Percentiles rank a stretch among this genome's conserved stretches.
phyloP scores from a whole-genome alignment of 2,797 vertebrate genomes.

The Poeciliopsis presidionis region DNA sequence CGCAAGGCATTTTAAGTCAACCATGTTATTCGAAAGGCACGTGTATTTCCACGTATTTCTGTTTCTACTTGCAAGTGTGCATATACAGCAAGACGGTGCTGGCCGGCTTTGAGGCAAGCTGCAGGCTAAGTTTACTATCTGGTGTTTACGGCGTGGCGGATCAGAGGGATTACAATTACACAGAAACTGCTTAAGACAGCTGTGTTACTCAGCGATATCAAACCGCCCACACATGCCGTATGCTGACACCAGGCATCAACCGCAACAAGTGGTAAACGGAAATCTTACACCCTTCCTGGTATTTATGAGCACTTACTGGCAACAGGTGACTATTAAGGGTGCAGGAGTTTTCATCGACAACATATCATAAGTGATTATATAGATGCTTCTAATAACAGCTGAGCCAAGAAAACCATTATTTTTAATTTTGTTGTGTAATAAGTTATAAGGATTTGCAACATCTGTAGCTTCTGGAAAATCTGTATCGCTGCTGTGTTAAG shows the following conservation, averaged over 20 bases:
- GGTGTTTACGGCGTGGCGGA: conserved; percentile 65
- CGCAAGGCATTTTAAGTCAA: not conserved
- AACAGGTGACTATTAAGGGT: conserved; percentile 54
- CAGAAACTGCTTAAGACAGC: conserved; percentile 67
- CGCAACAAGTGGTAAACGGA: conserved; percentile 49
- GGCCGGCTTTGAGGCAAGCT: conserved; percentile 41
- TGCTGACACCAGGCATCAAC: conserved; percentile 50
- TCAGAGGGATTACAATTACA: conserved; percentile 73
- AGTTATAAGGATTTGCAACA: not conserved
- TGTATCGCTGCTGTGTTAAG: not conserved
- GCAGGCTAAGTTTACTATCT: conserved; percentile 66
- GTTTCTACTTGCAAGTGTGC: conserved; percentile 10
- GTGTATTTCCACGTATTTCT: conserved; percentile 18
- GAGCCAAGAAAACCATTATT: conserved; percentile 18
- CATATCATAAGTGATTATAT: conserved; percentile 26
- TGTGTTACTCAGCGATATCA: conserved; percentile 64
- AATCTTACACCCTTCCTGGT: conserved; percentile 38
- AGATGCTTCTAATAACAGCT: conserved; percentile 11
- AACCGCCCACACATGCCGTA: conserved; percentile 50
- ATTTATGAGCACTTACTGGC: conserved; percentile 41
- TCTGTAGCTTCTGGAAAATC: not conserved
- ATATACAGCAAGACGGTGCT: conserved; percentile 6
- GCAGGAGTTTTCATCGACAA: conserved; percentile 31
- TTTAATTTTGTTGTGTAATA: not conserved
- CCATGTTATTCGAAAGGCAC: not conserved